Evolutionary conservation across 2,888 invertebrate genomes (phyloP), one percentile per base, ranked within the genome.

Genomic region (Spatulosminthurus flaviceps): DNA sequence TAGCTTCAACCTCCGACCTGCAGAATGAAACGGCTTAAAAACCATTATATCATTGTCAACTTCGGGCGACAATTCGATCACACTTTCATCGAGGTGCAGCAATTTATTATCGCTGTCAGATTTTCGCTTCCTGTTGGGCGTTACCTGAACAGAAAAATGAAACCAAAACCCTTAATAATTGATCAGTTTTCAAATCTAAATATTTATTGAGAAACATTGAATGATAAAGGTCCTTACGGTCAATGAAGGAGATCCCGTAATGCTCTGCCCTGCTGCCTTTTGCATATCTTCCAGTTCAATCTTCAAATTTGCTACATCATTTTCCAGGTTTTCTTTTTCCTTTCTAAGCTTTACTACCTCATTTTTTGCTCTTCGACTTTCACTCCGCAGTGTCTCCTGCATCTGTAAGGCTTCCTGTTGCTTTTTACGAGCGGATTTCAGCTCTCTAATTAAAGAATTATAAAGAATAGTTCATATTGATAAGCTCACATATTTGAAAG

Each of bases 21-120:
- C 7, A 7, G 13, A 41, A 61, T 73, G 42, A 41, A 73, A 72
- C 24, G 78, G 72, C 24, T 61, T n/a, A 22, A 72, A 61, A 26
- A 72, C 13, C 22, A 19, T 64, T 19, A 66, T 22, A 22, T 66
- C 66, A 21, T 64, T 21, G 29, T 78, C 78, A 34, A 66, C 26
- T 13, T 71, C 71, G 13, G 70, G 78, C 1, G 34, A 19, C 9
- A 66, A 16, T 71, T 21, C 61, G 13, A 77, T 34, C 11, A 60
- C 70, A 77, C 71, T 71, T 0, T 77, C 71, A 61, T 71, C 77
- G 2, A 11, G 5, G 28, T 43, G 42, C 0, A 21, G 7, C 41
- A 26, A 19, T 22, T 69, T 42, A 19, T 29, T 24, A 28, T 41
- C 26, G 9, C 43, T 22, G 24, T 70, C 43, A n/a, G 61, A 67